These are phyloP conservation scores for Acrossocheilus wenchowensis DNA, from an alignment of 2,797 vertebrate species.

Conservation along the genomic window DNA sequence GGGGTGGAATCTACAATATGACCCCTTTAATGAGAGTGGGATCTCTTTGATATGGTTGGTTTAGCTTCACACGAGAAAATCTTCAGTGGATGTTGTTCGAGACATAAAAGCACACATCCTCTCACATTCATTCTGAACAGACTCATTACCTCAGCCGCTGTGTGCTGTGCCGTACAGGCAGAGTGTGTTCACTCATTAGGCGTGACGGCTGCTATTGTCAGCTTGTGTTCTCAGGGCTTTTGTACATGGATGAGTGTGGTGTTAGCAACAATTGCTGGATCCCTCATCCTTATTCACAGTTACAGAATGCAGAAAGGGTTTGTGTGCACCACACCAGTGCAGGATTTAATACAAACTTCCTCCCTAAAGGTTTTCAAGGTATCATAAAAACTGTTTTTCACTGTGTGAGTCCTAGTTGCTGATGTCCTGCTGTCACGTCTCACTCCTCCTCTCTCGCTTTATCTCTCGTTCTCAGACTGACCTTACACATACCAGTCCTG, in stretches of 20 bases:
- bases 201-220: conserved; percentile 35
- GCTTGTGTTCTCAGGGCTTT: conserved; percentile 18
- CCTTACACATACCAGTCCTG: conserved; percentile 6
- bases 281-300: conserved; percentile 2
- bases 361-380: background rate
- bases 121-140: background rate
- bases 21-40: background rate
- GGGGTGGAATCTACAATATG: background rate
- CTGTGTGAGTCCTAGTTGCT: background rate
- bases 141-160: conserved; percentile 43
- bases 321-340: conserved; percentile 1
- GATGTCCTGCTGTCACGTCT: conserved; percentile 2
- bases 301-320: conserved; percentile 4
- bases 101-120: conserved; percentile 12
- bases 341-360: conserved; percentile 7
- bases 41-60: background rate
- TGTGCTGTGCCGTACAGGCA: conserved; percentile 20
- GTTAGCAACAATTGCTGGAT: conserved; percentile 18
- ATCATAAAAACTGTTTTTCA: background rate
- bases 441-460: background rate
- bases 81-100: conserved; percentile 1
- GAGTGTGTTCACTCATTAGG: conserved; percentile 44
- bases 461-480: conserved; percentile 19
- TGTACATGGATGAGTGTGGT: conserved; percentile 31
- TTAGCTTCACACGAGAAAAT: background rate